A percentile compares a stretch with the other conserved stretches of the same genome.
Evolutionary conservation across 1,140 invertebrate genomes (phyloP).

Genomic region (Aphelinus certus): DNA sequence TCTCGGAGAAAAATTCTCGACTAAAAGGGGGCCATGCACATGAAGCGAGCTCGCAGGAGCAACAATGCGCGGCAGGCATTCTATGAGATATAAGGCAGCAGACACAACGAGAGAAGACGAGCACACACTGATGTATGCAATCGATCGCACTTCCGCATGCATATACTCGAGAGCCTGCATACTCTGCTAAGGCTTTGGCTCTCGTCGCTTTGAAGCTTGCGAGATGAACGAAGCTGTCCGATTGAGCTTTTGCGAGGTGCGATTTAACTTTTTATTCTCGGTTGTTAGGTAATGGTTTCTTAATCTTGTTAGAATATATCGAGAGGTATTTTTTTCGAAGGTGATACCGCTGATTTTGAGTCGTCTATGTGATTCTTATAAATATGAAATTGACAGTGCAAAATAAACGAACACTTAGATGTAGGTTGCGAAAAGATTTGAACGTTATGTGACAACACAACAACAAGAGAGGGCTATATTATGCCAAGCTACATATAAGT

Average conservation of each 20-base stretch:
- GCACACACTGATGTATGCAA: slow-evolving; percentile 11
- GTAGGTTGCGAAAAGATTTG: background rate
- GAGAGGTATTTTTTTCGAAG: too few relatives aligned
- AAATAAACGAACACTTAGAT: background rate
- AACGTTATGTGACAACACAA: slow-evolving; percentile 8
- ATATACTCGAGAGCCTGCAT: background rate
- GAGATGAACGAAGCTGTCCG: background rate
- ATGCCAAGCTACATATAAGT: background rate
- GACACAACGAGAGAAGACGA: background rate
- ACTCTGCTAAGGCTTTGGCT: too few relatives aligned
- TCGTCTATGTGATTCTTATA: too few relatives aligned
- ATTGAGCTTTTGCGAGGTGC: too few relatives aligned
- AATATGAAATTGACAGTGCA: too few relatives aligned
- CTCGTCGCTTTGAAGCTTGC: slow-evolving; percentile 3
- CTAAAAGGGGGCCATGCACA: background rate
- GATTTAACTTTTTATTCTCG: too few relatives aligned
- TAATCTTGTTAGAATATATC: too few relatives aligned
- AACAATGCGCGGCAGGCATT: slow-evolving; percentile 2
- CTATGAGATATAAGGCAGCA: background rate
- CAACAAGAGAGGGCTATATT: background rate
- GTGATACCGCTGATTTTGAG: too few relatives aligned
- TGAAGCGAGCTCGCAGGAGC: background rate
- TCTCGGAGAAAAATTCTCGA: too few relatives aligned
- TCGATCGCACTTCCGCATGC: slow-evolving; percentile 1
- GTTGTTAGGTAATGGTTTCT: too few relatives aligned